Evolutionary conservation across 2,888 invertebrate species (phyloP).

Genomic region (Desoria tigrina): DNA sequence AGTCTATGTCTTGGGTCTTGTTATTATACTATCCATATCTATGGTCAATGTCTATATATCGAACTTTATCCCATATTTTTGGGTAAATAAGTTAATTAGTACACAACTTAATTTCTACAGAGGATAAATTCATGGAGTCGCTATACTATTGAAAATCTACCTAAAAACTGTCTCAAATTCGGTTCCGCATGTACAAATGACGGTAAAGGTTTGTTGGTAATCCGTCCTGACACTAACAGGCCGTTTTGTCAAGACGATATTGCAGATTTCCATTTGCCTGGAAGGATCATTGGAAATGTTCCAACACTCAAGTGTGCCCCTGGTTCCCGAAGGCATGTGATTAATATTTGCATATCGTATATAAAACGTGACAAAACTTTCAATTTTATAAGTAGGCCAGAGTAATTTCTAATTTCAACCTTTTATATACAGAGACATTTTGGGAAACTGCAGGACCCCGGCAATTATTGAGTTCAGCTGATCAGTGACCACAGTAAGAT

Average conservation of each 20-base stretch:
- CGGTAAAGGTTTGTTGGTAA: not conserved
- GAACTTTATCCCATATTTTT: not conserved
- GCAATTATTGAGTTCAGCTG: conserved; percentile 9
- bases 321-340: conserved; percentile 43
- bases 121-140: not conserved
- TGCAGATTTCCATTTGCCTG: not conserved
- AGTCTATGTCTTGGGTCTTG: not conserved
- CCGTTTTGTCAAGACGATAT: conserved; percentile 15
- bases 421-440: conserved; percentile 11
- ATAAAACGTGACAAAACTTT: not conserved
- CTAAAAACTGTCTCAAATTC: conserved; percentile 30
- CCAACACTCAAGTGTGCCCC: conserved; percentile 45
- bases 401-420: not conserved
- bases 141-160: not conserved
- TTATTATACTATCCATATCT: too few species aligned
- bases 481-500: too few species aligned
- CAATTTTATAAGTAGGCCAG: not conserved
- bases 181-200: conserved; percentile 18
- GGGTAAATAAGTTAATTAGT: too few species aligned
- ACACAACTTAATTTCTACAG: too few species aligned
- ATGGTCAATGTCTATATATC: too few species aligned
- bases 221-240: conserved; percentile 20
- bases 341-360: too few species aligned
- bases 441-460: conserved; percentile 14
- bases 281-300: conserved; percentile 43